Evolutionary conservation across 2,113 vertebrate genomes (phyloP).

Genomic region (Plestiodon gilberti): DNA sequence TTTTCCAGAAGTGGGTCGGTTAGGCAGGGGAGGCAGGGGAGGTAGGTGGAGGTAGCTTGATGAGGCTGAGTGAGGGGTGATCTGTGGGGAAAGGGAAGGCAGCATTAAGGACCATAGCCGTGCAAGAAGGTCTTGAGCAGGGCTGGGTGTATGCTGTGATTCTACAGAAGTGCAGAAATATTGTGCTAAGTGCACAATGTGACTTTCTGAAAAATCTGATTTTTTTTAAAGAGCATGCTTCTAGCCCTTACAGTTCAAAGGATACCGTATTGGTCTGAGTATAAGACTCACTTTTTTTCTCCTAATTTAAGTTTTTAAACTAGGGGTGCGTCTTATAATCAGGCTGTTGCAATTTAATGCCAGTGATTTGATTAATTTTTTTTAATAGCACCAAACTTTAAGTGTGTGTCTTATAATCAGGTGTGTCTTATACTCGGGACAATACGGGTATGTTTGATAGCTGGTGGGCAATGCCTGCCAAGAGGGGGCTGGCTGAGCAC

Average conservation of each 20-base stretch:
- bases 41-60: slow-evolving; percentile 69
- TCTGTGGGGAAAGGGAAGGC: slow-evolving; percentile 42
- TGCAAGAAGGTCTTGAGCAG: too few relatives aligned
- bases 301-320: not conserved
- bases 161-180: not conserved
- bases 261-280: too few relatives aligned
- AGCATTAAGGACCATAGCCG: not conserved
- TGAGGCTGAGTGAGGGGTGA: slow-evolving; percentile 41
- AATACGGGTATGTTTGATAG: not conserved
- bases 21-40: slow-evolving; percentile 49
- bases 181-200: not conserved
- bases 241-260: not conserved
- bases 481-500: not conserved
- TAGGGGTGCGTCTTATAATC: too few relatives aligned
- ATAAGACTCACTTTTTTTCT: too few relatives aligned
- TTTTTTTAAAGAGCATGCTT: not conserved
- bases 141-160: not conserved
- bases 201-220: not conserved
- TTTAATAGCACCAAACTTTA: too few relatives aligned
- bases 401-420: too few relatives aligned
- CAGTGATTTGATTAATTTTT: too few relatives aligned
- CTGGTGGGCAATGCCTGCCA: not conserved
- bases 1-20: slow-evolving; percentile 46
- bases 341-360: too few relatives aligned
- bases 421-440: too few relatives aligned